These are phyloP conservation scores for Neotoxoptera formosana DNA, from an alignment of 1,140 invertebrate species.

Conservation along the genomic window DNA sequence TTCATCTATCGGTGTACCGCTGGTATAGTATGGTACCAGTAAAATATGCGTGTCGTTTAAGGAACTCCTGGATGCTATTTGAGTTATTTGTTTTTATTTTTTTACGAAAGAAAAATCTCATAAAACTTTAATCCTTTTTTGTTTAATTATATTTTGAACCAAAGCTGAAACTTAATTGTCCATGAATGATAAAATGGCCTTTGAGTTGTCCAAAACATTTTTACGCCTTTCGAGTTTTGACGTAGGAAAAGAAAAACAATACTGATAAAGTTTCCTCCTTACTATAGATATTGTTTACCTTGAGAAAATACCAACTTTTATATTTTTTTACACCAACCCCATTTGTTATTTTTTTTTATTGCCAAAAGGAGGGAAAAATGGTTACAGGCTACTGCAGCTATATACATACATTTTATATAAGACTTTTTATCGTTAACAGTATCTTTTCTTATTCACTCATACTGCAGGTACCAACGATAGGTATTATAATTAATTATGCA, in stretches of 20 bases:
- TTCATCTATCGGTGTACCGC: neutral
- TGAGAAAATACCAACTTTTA: conserved; percentile 18
- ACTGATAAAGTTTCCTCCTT: neutral
- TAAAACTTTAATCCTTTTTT: conserved; percentile 25
- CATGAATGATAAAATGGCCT: conserved; percentile 14
- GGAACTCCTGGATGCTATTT: neutral
- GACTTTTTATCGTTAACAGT: conserved; percentile 17
- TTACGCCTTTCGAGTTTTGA: neutral
- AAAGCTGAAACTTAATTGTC: neutral
- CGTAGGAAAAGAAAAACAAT: conserved; percentile 7
- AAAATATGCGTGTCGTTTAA: neutral
- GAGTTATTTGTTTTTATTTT: neutral
- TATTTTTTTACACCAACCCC: conserved; percentile 14
- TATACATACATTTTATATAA: neutral
- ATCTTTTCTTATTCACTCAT: neutral
- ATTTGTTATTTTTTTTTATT: conserved; percentile 36
- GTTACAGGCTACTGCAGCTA: neutral
- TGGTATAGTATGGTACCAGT: neutral
- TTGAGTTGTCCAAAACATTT: conserved; percentile 20
- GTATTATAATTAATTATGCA: conserved; percentile 39
- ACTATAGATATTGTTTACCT: conserved; percentile 16
- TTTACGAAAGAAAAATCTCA: neutral
- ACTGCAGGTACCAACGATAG: neutral
- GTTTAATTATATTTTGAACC: conserved; percentile 21
- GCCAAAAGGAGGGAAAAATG: neutral